A percentile compares a stretch with the other conserved stretches of the same genome.
These are phyloP conservation scores for Choristoneura fumiferana DNA, from an alignment of 1,140 invertebrate species.

Conservation along the genomic window DNA sequence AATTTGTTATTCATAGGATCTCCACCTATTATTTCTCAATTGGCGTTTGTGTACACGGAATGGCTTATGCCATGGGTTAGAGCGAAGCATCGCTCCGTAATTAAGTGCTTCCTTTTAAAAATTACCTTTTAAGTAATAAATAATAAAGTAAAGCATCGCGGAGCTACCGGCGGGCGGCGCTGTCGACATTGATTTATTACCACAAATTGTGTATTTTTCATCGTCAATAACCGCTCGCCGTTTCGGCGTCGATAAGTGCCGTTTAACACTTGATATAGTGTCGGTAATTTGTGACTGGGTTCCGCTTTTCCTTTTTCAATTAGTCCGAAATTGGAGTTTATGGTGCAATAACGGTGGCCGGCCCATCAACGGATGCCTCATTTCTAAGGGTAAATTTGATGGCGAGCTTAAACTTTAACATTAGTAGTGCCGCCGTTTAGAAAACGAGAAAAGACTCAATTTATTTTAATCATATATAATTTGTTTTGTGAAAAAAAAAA, in stretches of 20 bases:
- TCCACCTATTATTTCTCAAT: slow-evolving; percentile 10
- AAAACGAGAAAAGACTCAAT: too few relatives aligned
- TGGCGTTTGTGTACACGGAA: not conserved
- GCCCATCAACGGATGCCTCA: slow-evolving; percentile 37
- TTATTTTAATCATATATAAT: too few relatives aligned
- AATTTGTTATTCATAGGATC: slow-evolving; percentile 17
- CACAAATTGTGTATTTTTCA: slow-evolving; percentile 77
- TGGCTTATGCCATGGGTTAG: not conserved
- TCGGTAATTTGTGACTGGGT: slow-evolving; percentile 70
- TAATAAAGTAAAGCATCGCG: slow-evolving; percentile 59
- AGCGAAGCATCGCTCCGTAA: slow-evolving; percentile 21
- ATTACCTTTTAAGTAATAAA: slow-evolving; percentile 56
- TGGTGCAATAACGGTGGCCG: slow-evolving; percentile 48
- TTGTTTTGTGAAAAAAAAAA: too few relatives aligned
- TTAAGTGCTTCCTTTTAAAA: slow-evolving; percentile 44
- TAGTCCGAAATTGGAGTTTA: slow-evolving; percentile 62
- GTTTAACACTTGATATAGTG: slow-evolving; percentile 77
- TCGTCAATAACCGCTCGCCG: slow-evolving; percentile 58
- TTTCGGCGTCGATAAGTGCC: slow-evolving; percentile 72
- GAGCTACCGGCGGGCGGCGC: slow-evolving; percentile 48
- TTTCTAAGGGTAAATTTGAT: slow-evolving; percentile 31
- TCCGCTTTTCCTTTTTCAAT: slow-evolving; percentile 73
- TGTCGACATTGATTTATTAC: slow-evolving; percentile 65
- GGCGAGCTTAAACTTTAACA: not conserved
- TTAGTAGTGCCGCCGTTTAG: too few relatives aligned